Conservation (phyloP, 2,888 invertebrate species). For the Lagria hirta region DNA sequence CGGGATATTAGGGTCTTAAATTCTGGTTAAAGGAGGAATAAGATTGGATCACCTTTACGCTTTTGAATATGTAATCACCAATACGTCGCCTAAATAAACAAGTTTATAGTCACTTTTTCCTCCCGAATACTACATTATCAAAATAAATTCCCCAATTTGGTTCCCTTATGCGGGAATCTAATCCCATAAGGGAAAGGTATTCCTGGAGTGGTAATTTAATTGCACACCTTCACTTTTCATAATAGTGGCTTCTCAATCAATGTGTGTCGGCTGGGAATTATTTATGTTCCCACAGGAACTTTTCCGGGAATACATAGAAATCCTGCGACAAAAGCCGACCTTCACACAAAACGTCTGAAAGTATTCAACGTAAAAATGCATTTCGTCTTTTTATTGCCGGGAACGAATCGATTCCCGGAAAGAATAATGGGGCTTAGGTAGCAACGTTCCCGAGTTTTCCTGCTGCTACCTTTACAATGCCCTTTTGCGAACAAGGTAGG, state of each 20-base stretch:
- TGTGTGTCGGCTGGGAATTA: constrained; percentile 17
- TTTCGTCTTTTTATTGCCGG: constrained; percentile 42
- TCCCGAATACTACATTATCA: constrained; percentile 24
- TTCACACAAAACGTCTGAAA: constrained; percentile 15
- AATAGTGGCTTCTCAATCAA: too few relatives aligned
- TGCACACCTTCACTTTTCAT: too few relatives aligned
- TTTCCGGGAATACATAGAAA: constrained; percentile 19
- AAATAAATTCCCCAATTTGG: constrained; percentile 31
- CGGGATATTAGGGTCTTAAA: too few relatives aligned
- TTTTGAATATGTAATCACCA: constrained; percentile 24
- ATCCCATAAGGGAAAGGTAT: constrained; percentile 46
- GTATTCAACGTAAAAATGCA: constrained; percentile 40
- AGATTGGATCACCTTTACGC: constrained; percentile 31
- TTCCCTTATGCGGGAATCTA: constrained; percentile 34
- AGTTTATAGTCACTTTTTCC: constrained; percentile 26
- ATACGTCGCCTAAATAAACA: constrained; percentile 25
- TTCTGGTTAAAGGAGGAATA: constrained; percentile 34
- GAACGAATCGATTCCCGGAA: constrained; percentile 43
- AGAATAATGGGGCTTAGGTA: constrained; percentile 50
- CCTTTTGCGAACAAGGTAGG: constrained; percentile 45
- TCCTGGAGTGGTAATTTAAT: too few relatives aligned
- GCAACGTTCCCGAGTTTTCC: constrained; percentile 43
- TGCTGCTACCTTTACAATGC: too few relatives aligned
- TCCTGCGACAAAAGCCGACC: constrained; percentile 24
- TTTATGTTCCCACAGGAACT: constrained; percentile 17